Evolutionary conservation across 2,888 invertebrate genomes (phyloP).

Genomic region (Serripes groenlandicus): DNA sequence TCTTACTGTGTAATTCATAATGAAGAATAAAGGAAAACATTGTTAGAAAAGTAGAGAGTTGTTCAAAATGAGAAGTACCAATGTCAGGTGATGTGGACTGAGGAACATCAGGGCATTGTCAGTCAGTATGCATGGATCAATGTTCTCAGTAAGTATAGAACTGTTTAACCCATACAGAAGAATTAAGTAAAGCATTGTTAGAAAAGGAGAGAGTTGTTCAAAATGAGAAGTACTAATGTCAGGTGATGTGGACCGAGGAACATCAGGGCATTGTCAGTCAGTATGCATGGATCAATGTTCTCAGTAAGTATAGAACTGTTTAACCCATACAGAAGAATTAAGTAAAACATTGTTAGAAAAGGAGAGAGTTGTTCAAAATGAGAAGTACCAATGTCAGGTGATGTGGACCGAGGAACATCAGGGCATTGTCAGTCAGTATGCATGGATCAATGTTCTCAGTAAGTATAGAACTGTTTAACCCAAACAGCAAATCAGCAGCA

Average conservation of each 20-base stretch:
- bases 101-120: slow-evolving; percentile 91
- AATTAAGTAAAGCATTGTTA: slow-evolving; percentile 96
- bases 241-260: slow-evolving; percentile 92
- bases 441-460: too few species aligned
- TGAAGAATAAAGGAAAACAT: too few species aligned
- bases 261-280: slow-evolving; percentile 92
- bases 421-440: too few species aligned
- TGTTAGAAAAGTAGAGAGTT: slow-evolving; percentile 94
- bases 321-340: too few species aligned
- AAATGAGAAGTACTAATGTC: slow-evolving; percentile 97
- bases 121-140: slow-evolving; percentile 92
- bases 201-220: slow-evolving; percentile 96
- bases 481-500: too few species aligned
- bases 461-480: too few species aligned
- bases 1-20: slow-evolving; percentile 94
- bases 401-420: too few species aligned
- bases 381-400: too few species aligned
- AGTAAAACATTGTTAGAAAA: too few species aligned
- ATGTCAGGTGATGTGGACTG: slow-evolving; percentile 95
- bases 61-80: slow-evolving; percentile 98
- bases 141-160: slow-evolving; percentile 55
- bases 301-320: slow-evolving; percentile 55
- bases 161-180: slow-evolving; percentile 92
- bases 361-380: too few species aligned
- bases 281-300: slow-evolving; percentile 89